Conservation (phyloP, 1,140 invertebrate species). For the Eupeodes corollae region DNA sequence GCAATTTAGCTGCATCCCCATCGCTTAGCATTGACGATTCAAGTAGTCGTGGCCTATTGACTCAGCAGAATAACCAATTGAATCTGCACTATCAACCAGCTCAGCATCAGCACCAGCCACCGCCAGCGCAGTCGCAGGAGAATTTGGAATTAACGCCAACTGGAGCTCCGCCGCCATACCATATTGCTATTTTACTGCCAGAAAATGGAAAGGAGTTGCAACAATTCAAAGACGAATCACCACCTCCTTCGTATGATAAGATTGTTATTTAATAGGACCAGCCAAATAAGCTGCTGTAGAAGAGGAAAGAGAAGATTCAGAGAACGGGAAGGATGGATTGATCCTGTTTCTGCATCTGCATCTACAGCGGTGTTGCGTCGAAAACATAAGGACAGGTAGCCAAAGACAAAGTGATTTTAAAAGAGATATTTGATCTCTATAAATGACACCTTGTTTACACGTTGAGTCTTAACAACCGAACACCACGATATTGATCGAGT, state of each 20-base stretch:
- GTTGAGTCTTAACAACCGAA: no score
- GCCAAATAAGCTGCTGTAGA: no score
- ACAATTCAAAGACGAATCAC: constrained; percentile 37
- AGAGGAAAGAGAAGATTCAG: no score
- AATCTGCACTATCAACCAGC: background rate
- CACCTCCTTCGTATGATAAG: constrained; percentile 49
- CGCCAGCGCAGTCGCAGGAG: constrained; percentile 1
- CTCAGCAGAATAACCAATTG: background rate
- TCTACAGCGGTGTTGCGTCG: no score
- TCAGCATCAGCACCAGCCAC: constrained; percentile 8
- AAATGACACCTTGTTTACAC: no score
- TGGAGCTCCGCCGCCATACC: constrained; percentile 43
- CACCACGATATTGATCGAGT: no score
- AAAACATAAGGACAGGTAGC: no score
- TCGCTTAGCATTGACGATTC: constrained; percentile 16
- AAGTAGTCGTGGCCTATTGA: background rate
- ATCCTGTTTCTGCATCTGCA: no score
- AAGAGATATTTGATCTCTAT: no score
- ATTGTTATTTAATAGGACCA: constrained; percentile 34
- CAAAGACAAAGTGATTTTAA: no score
- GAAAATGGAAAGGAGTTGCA: constrained; percentile 35
- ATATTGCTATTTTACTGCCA: constrained; percentile 48
- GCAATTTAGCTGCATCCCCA: constrained; percentile 13
- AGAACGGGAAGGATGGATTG: no score
- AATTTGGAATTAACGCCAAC: constrained; percentile 9